A percentile compares a stretch with the other conserved stretches of the same genome.
Conservation (phyloP, 2,888 invertebrate genomes). For the Dysmachus trigonus region DNA sequence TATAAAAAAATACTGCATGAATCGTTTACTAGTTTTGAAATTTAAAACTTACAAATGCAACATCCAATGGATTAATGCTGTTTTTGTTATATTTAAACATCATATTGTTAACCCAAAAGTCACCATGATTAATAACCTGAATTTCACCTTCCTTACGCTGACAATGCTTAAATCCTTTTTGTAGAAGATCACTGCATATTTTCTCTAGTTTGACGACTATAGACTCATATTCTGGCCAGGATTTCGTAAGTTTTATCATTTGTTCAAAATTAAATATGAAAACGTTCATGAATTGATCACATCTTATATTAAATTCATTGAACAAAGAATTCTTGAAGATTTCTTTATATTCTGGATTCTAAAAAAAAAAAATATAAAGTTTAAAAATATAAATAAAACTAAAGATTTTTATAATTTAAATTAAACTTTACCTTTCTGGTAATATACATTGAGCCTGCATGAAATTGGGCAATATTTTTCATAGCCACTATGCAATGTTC, state of each 20-base stretch:
- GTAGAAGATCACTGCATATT: background rate
- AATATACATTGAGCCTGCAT: constrained; percentile 68
- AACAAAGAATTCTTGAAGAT: background rate
- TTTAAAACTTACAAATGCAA: constrained; percentile 62
- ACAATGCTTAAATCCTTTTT: background rate
- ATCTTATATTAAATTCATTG: background rate
- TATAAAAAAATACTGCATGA: constrained; percentile 47
- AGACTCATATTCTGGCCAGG: constrained; percentile 58
- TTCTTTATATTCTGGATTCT: background rate
- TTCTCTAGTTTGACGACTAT: constrained; percentile 56
- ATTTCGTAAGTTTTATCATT: constrained; percentile 52
- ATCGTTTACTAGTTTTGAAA: background rate
- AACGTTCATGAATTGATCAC: background rate
- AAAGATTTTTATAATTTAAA: no score
- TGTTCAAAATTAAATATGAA: background rate
- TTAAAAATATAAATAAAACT: background rate
- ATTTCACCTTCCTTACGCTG: constrained; percentile 51
- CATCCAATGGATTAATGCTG: constrained; percentile 57
- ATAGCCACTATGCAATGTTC: constrained; percentile 66
- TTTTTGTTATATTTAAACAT: constrained; percentile 64
- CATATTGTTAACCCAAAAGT: constrained; percentile 68
- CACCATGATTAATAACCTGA: constrained; percentile 67
- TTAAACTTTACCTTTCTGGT: constrained; percentile 65
- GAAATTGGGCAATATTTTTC: constrained; percentile 67
- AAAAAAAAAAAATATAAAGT: background rate